phyloP scores from a whole-genome alignment of 2,888 invertebrate genomes.

The Pelosia muscerda region DNA sequence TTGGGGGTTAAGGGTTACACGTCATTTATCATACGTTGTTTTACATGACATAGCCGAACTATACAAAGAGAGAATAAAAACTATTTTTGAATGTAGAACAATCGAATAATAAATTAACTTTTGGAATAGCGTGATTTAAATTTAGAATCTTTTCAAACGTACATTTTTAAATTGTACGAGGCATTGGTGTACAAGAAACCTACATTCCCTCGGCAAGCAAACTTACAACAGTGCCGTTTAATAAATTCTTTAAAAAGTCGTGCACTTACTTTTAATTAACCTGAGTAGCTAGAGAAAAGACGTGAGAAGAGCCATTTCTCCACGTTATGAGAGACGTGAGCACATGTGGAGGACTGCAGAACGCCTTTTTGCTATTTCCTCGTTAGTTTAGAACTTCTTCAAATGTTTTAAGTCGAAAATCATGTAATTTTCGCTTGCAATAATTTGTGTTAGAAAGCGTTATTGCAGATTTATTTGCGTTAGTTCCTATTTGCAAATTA shows the following conservation, averaged over 20 bases:
- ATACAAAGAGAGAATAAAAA: not conserved
- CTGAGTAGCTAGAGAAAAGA: constrained; percentile 56
- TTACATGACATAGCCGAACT: not conserved
- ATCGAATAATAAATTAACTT: not conserved
- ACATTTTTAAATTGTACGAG: constrained; percentile 13
- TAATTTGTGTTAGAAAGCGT: not conserved
- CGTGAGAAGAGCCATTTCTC: constrained; percentile 60
- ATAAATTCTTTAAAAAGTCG: constrained; percentile 62
- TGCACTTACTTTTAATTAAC: constrained; percentile 73
- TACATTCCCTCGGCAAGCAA: constrained; percentile 14
- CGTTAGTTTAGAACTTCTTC: constrained; percentile 30
- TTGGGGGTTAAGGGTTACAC: not conserved
- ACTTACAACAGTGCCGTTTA: constrained; percentile 43
- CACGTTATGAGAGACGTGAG: constrained; percentile 72
- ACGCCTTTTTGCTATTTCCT: constrained; percentile 37
- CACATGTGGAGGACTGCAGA: constrained; percentile 59
- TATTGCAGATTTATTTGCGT: not conserved
- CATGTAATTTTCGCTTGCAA: constrained; percentile 7
- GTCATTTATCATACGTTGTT: constrained; percentile 15
- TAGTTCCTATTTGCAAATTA: not conserved
- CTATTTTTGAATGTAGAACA: not conserved
- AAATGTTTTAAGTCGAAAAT: constrained; percentile 23
- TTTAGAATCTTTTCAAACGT: too few species aligned
- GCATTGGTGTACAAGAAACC: constrained; percentile 10
- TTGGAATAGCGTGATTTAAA: not conserved